Conservation (phyloP, 2,797 vertebrate genomes). For the Phataginus tetradactyla region DNA sequence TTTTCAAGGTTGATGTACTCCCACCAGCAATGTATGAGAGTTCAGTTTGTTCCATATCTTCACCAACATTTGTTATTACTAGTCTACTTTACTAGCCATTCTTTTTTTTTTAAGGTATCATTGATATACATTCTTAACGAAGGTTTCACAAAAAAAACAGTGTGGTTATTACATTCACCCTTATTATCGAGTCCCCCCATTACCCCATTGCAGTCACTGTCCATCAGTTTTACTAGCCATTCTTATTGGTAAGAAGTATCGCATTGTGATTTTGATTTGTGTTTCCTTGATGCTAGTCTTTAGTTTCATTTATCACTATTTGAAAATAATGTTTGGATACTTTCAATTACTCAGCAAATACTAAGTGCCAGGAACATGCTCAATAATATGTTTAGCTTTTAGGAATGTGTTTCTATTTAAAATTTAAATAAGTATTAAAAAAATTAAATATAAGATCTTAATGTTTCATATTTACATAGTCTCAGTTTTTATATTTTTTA, state of each 20-base stretch:
- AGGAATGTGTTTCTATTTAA: slow-evolving; percentile 22
- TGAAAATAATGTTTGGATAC: neutral
- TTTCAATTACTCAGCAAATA: neutral
- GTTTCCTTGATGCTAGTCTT: slow-evolving; percentile 20
- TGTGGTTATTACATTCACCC: too few relatives aligned
- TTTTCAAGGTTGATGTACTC: neutral
- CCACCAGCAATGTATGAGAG: neutral
- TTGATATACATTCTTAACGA: too few relatives aligned
- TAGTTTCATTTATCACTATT: slow-evolving; percentile 39
- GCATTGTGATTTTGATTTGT: neutral
- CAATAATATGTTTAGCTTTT: neutral
- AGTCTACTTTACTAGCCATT: neutral
- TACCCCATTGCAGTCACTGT: too few relatives aligned
- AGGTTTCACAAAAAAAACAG: too few relatives aligned
- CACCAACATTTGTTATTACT: slow-evolving; percentile 6
- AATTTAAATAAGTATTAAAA: neutral
- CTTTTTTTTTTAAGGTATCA: too few relatives aligned
- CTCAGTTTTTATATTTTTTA: slow-evolving; percentile 29
- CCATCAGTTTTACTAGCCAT: neutral
- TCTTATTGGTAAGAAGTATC: neutral
- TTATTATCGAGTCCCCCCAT: too few relatives aligned
- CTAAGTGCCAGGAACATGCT: neutral
- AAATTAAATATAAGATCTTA: neutral
- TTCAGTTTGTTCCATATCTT: neutral
- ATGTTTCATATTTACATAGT: slow-evolving; percentile 19